phyloP scores from a whole-genome alignment of 2,113 vertebrate species.

The Perccottus glenii region DNA sequence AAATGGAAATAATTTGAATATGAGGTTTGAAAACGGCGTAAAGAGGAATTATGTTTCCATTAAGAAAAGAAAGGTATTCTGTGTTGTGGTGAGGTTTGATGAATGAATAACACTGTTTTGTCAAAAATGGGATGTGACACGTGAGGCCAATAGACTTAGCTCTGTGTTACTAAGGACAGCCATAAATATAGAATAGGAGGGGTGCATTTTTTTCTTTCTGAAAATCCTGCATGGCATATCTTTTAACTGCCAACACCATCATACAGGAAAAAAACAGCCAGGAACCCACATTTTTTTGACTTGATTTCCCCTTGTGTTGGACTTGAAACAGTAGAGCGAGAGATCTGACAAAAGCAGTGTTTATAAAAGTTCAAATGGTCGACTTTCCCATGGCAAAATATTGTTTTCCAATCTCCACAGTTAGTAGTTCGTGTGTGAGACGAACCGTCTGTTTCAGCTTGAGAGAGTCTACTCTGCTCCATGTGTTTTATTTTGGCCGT shows the following conservation, averaged over 20 bases:
- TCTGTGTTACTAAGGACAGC: too few species aligned
- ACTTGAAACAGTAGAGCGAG: not conserved
- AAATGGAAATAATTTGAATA: not conserved
- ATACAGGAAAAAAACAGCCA: conserved; percentile 3
- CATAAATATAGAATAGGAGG: too few species aligned
- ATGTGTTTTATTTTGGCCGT: conserved; percentile 72
- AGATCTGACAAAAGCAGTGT: conserved; percentile 18
- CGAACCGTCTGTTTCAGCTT: conserved; percentile 60
- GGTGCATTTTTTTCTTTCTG: too few species aligned
- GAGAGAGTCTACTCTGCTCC: conserved; percentile 34
- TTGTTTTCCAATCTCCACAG: conserved; percentile 63
- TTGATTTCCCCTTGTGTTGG: conserved; percentile 21
- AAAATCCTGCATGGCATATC: not conserved
- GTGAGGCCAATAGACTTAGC: too few species aligned
- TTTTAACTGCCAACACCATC: not conserved
- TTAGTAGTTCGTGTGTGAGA: conserved; percentile 53
- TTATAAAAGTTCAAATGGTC: conserved; percentile 30
- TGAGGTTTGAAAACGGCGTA: not conserved
- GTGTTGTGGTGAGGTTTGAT: too few species aligned
- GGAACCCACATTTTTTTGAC: conserved; percentile 8
- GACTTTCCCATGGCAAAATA: conserved; percentile 60
- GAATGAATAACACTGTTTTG: too few species aligned
- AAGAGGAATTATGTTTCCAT: not conserved
- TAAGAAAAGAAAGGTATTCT: not conserved
- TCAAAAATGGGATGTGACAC: too few species aligned